These are phyloP conservation scores for Datnioides undecimradiatus DNA, from an alignment of 2,113 vertebrate genomes.

Conservation along the genomic window DNA sequence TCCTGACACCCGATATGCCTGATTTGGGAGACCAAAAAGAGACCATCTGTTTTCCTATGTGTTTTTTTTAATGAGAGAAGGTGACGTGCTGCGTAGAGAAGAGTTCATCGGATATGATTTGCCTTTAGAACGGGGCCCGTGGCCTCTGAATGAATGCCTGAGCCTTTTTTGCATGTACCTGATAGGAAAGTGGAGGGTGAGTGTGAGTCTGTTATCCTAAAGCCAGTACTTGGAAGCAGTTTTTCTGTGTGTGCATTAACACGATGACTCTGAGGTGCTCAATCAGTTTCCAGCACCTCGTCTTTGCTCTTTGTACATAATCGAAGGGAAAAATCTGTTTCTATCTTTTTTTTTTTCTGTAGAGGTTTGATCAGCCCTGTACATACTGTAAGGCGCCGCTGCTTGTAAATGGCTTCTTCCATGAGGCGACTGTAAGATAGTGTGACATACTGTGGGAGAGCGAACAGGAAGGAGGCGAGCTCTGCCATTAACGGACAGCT, in stretches of 20 bases:
- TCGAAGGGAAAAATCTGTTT: conserved; percentile 48
- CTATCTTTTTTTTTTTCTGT: conserved; percentile 49
- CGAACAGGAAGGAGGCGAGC: conserved; percentile 23
- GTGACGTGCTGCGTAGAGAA: conserved; percentile 38
- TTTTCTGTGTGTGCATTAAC: conserved; percentile 53
- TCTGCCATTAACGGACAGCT: conserved; percentile 60
- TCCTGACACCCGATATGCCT: conserved; percentile 68
- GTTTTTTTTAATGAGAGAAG: conserved; percentile 36
- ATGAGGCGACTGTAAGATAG: conserved; percentile 58
- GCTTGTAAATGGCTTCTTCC: conserved; percentile 76
- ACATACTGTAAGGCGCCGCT: conserved; percentile 62
- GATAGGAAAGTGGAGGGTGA: conserved; percentile 42
- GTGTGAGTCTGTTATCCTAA: conserved; percentile 46
- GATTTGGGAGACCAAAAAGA: conserved; percentile 76
- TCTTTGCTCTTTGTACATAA: conserved; percentile 68
- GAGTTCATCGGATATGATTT: conserved; percentile 59
- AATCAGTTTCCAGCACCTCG: conserved; percentile 57
- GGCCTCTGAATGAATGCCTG: conserved; percentile 53
- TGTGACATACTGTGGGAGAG: conserved; percentile 62
- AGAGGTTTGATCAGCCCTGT: conserved; percentile 59
- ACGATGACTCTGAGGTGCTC: conserved; percentile 65
- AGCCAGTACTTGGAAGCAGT: conserved; percentile 60
- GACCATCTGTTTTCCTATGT: conserved; percentile 47
- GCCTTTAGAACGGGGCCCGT: conserved; percentile 60
- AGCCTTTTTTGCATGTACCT: conserved; percentile 65